A percentile compares a stretch with the other conserved stretches of the same genome.
Conservation (phyloP, 2,797 vertebrate species). For the Simalia tracyae region DNA sequence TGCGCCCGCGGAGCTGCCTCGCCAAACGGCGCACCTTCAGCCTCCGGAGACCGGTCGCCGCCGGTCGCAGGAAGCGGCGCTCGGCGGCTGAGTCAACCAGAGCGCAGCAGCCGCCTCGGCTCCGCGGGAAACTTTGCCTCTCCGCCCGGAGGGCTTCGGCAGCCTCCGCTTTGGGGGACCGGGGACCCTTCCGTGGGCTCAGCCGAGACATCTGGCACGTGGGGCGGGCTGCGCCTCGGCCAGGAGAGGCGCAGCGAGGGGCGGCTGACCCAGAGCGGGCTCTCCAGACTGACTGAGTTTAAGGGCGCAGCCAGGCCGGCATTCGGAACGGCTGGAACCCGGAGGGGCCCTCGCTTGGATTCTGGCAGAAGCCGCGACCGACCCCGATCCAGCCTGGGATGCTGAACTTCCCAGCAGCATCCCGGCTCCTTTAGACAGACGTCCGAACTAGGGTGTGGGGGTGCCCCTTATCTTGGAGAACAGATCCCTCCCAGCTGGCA, state of each 20-base stretch:
- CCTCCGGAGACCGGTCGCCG: background rate
- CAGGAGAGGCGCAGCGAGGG: too few species aligned
- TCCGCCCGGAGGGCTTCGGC: too few species aligned
- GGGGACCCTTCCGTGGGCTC: background rate
- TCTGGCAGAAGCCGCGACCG: accelerated
- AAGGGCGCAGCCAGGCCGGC: background rate
- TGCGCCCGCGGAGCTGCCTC: background rate
- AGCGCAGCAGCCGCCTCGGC: background rate
- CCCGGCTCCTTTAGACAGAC: background rate
- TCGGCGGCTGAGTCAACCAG: background rate
- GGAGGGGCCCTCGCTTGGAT: too few species aligned
- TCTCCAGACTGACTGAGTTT: background rate
- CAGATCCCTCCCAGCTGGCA: background rate
- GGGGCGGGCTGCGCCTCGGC: background rate
- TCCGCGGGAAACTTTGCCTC: background rate
- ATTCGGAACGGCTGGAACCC: background rate
- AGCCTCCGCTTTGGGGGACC: too few species aligned
- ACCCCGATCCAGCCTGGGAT: background rate
- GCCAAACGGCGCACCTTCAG: background rate
- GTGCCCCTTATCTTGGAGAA: background rate
- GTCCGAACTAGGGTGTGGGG: background rate
- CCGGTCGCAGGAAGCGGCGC: background rate
- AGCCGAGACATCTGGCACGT: background rate
- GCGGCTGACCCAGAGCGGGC: too few species aligned
- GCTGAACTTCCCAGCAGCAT: background rate